Evolutionary conservation across 2,797 vertebrate genomes (phyloP), one percentile per base, ranked within the genome.

Genomic region (Scolopax rusticola): DNA sequence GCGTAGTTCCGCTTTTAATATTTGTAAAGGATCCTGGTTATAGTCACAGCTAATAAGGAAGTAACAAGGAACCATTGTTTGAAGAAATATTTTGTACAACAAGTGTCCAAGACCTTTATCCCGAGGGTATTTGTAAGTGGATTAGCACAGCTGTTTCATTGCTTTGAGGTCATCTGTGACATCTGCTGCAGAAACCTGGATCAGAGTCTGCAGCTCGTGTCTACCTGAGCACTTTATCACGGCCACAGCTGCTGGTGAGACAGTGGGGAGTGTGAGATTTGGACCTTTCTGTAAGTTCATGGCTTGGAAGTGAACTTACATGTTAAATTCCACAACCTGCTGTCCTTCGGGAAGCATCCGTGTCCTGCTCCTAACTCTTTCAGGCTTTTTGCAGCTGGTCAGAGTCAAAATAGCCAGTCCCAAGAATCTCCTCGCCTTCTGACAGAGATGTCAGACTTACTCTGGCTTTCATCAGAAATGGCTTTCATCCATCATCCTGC

Each of bases 181-280:
- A 98, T 97, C 98, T 98, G 97, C 97, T 97, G 92, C 87, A 64
- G 51, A 96, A 96, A 95, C 93, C 84, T 92, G 93, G 79, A 64
- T 27, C 89, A 21, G 45, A n/a, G 60, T 6, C 6, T 23, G 81
- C 76, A 32, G 63, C 63, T 82, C 18, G 0, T 61, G 27, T 30
- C 82, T 92, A 97, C 97, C 96, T 96, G 94, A 73, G 85, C 1
- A 6, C 36, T 6, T 32, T 32, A 51, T 1, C 68, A 9, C 18
- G 12, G 79, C 86, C 40, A 10, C 6, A 78, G 81, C 78, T 77
- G 63, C 16, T 61, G 73, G 27, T 4, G 76, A 32, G 76, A 6
- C 23, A 14, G 19, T 7, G 77, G 48, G 15, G 7, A 90, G 40
- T 2, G 3, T 25, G 61, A 68, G 43, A 32, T 77, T 45, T 57